Base-by-base conservation (phyloP, 2,113 vertebrate genomes). In the Sylvicapra grimmia region DNA sequence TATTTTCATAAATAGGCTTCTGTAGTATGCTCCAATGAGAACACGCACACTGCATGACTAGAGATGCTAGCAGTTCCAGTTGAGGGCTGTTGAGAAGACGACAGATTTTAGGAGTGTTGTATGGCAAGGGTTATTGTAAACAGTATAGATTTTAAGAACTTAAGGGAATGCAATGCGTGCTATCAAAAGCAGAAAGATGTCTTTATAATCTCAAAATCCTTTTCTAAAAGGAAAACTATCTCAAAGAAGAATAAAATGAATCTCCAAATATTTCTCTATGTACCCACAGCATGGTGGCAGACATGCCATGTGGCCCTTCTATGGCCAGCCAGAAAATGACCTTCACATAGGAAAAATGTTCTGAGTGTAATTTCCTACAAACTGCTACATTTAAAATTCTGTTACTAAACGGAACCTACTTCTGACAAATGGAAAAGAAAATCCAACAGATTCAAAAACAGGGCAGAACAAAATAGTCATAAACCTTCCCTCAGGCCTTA, bases 1-100 rank as follows among this genome's bases (percentile, higher is more conserved):
- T 96, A 98, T 82, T 96, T 96, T 98, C 79, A 97, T 96, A 94
- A 97, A 90, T 94, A 93, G 33, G 31, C 97, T 97, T 98, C 90
- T 47, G 7, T 40, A 40, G 54, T 6, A 61, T 15, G 77, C 29
- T 95, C 56, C 61, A 87, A 94, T 75, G 53, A 96, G 94, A 58
- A 93, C 23, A 54, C 25, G 8, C 7, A 21, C 14, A 13, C 49
- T 2, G 12, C 4, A 84, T 18, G 77, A 54, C 86, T 8, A 65
- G 49, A 56, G 40, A 49, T 25, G 18, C 77, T 12, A 47, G 36
- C 29, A 44, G 56, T n/a, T 84, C 33, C 15, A 7, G 44, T 0
- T 8, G 72, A 96, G 80, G 53, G 63, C 49, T 54, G n/a, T 16
- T 27, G 53, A 23, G 49, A 94, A 94, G 88, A 91, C 0, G 0